Percentiles rank a stretch among this genome's conserved stretches.
phyloP scores from a whole-genome alignment of 2,888 invertebrate genomes.

The Mythimna ferrago region DNA sequence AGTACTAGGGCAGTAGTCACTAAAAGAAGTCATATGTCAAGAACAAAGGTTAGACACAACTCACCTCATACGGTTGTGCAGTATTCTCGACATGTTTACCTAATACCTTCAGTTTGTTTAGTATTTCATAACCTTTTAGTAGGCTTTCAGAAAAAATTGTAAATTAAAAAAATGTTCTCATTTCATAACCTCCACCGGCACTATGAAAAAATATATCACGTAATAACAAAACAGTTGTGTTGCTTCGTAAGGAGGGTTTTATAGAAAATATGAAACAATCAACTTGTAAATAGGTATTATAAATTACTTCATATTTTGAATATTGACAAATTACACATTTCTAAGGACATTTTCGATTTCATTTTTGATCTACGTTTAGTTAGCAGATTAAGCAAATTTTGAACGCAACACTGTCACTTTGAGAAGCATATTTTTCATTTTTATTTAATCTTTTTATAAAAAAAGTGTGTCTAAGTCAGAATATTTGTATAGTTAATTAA shows the following conservation, averaged over 20 bases:
- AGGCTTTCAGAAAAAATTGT: slow-evolving; percentile 68
- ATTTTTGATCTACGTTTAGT: slow-evolving; percentile 63
- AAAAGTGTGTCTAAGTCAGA: accelerated
- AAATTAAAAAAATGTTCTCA: slow-evolving; percentile 67
- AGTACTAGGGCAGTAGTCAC: slow-evolving; percentile 23
- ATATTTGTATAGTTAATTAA: not conserved
- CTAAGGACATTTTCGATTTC: slow-evolving; percentile 75
- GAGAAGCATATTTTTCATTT: not conserved
- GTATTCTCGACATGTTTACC: slow-evolving; percentile 87
- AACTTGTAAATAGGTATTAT: slow-evolving; percentile 84
- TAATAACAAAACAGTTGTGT: slow-evolving; percentile 70
- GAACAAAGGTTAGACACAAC: slow-evolving; percentile 39
- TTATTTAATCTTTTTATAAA: accelerated
- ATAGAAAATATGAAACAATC: slow-evolving; percentile 83
- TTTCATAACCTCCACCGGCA: slow-evolving; percentile 87
- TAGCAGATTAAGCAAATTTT: slow-evolving; percentile 11
- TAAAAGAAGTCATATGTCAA: slow-evolving; percentile 46
- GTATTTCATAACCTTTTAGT: slow-evolving; percentile 79
- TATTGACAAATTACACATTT: slow-evolving; percentile 78
- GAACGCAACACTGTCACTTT: not conserved
- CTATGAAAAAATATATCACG: slow-evolving; percentile 70
- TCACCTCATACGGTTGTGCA: slow-evolving; percentile 87
- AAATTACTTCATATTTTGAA: slow-evolving; percentile 86
- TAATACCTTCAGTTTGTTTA: slow-evolving; percentile 75
- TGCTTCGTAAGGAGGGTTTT: slow-evolving; percentile 69